Conservation (phyloP, 1,140 invertebrate species). For the Thalassaphorura encarpata region DNA sequence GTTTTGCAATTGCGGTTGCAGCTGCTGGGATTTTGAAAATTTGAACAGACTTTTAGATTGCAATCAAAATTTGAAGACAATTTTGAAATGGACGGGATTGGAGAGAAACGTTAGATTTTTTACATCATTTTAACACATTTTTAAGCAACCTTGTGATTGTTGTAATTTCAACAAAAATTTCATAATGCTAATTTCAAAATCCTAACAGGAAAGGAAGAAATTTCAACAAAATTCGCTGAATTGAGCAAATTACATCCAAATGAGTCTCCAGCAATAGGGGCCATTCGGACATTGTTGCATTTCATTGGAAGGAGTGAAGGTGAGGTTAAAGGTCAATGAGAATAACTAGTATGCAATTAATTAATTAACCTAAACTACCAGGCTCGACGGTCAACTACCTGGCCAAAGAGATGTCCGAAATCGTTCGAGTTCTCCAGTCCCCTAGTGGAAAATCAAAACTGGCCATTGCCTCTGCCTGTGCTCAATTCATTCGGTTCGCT, state of each 20-base stretch:
- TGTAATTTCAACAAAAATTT: background rate
- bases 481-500: slow-evolving; percentile 23
- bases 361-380: background rate
- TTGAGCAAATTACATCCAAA: background rate
- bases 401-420: slow-evolving; percentile 12
- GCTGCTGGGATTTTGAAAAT: too few species aligned
- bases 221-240: background rate
- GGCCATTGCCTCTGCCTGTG: slow-evolving; percentile 22
- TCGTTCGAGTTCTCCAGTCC: slow-evolving; percentile 5
- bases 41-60: too few species aligned
- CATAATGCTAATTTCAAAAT: too few species aligned
- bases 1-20: too few species aligned
- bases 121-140: background rate
- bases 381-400: slow-evolving; percentile 25
- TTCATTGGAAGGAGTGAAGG: slow-evolving; percentile 18
- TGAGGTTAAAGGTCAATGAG: background rate
- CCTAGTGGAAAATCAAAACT: slow-evolving; percentile 22
- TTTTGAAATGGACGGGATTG: too few species aligned
- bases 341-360: background rate
- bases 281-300: slow-evolving; percentile 13
- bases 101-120: too few species aligned
- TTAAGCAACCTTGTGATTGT: background rate
- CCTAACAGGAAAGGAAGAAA: background rate
- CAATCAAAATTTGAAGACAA: too few species aligned
- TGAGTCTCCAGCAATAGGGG: slow-evolving; percentile 14